Evolutionary conservation across 2,888 invertebrate genomes (phyloP), one percentile per base, ranked within the genome.

Genomic region (Ethmia dodecea): DNA sequence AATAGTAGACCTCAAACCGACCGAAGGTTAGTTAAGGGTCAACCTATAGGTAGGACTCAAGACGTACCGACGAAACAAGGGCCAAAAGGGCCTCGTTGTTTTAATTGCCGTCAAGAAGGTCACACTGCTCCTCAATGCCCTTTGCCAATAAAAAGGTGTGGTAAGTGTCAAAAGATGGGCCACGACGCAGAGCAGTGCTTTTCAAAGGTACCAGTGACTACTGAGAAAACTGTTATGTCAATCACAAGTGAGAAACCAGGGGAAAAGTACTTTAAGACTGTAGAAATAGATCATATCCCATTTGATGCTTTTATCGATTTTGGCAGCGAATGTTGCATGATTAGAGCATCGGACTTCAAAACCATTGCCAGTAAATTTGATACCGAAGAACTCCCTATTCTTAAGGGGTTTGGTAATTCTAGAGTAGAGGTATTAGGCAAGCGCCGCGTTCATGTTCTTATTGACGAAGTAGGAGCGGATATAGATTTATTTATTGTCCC

Each of bases 351-450:
- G 8, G 3, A 8, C 6, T 6, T 9, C 2, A 9, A 20, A 20
- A 20, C 8, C 9, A 8, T 25, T 2, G 5, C 25, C 5, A 10
- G 25, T 11, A 13, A 3, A n/a, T 16, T 13, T 13, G 15, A 5
- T 8, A 8, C 9, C 2, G 13, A 10, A 3, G 13, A 33, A 6
- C 25, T 33, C 8, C 33, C 33, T 3, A 13, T 13, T 4, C 20
- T 33, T 3, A 33, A 13, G 10, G 28, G 33, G 5, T 33, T 33
- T 28, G 33, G 33, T n/a, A 13, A 20, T 18, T 5, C 10, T 18
- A 2, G 9, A 3, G 28, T 33, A 5, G 9, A 28, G 5, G n/a
- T 20, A 1, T 18, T 33, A 11, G 10, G 15, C 12, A 28, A 13
- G n/a, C 12, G 4, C 3, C n/a, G 5, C 3, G 20, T 20, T 12